Percentiles rank a stretch among this genome's conserved stretches.
These are phyloP conservation scores for Trichomalopsis sarcophagae DNA, from an alignment of 1,140 invertebrate species.

Conservation along the genomic window DNA sequence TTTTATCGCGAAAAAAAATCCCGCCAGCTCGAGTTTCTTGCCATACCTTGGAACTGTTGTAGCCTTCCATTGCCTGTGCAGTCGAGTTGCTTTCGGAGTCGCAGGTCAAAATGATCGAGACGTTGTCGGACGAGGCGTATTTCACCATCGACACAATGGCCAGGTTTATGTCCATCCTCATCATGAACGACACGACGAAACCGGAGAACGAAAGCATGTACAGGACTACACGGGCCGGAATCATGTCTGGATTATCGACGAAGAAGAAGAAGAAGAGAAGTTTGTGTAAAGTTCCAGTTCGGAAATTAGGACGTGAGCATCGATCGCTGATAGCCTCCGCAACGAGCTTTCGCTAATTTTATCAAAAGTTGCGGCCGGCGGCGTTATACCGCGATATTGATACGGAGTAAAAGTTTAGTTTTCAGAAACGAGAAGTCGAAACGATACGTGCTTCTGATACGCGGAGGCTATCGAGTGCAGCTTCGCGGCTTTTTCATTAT, in stretches of 20 bases:
- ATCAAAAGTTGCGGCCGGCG: too few relatives aligned
- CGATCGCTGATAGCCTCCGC: too few relatives aligned
- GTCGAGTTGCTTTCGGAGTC: conserved; percentile 58
- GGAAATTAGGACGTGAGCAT: too few relatives aligned
- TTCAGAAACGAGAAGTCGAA: too few relatives aligned
- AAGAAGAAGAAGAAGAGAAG: background rate
- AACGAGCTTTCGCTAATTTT: too few relatives aligned
- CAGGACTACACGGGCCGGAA: conserved; percentile 80
- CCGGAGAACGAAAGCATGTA: conserved; percentile 84
- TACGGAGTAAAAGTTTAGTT: too few relatives aligned
- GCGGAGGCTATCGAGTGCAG: too few relatives aligned
- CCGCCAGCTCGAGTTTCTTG: background rate
- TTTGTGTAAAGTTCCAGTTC: too few relatives aligned
- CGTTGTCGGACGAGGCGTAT: conserved; percentile 58
- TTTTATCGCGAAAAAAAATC: too few relatives aligned
- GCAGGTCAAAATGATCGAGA: conserved; percentile 60
- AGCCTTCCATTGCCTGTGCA: background rate
- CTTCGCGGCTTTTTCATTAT: background rate
- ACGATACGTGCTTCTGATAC: too few relatives aligned
- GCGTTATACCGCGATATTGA: too few relatives aligned
- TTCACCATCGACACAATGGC: conserved; percentile 82
- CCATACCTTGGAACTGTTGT: background rate
- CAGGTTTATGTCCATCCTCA: conserved; percentile 85
- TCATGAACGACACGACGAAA: conserved; percentile 85
- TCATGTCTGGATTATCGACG: conserved; percentile 65